These are phyloP conservation scores for Phylloscopus whistleri DNA, from an alignment of 2,113 vertebrate genomes.

Conservation along the genomic window DNA sequence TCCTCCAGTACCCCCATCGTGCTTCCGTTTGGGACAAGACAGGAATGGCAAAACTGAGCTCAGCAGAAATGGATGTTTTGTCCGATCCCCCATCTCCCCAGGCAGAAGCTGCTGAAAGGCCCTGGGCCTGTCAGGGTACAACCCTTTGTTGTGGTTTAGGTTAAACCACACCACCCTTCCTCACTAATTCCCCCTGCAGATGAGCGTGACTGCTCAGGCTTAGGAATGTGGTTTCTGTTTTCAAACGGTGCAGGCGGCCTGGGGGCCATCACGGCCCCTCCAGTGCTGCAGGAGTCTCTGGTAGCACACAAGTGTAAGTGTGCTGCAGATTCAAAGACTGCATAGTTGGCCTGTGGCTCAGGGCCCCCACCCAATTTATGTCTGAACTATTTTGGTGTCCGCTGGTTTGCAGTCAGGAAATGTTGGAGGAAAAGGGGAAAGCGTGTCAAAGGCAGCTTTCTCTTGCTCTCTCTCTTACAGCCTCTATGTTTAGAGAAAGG, in stretches of 20 bases:
- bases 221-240: neutral
- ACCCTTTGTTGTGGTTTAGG: neutral
- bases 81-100: rapidly evolving
- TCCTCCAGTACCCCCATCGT: neutral
- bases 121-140: neutral
- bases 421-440: neutral
- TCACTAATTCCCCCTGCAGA: neutral
- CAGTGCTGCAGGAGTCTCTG: neutral
- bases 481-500: neutral
- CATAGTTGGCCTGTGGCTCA: neutral
- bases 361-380: neutral
- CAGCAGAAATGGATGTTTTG: neutral
- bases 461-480: neutral
- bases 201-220: neutral
- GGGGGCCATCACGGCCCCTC: neutral
- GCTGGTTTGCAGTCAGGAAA: neutral
- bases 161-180: neutral
- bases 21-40: rapidly evolving
- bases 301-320: neutral
- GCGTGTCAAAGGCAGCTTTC: neutral
- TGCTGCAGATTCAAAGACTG: neutral
- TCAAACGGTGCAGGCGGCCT: neutral
- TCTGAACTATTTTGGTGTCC: neutral
- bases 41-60: neutral
- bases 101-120: neutral